phyloP scores from a whole-genome alignment of 2,888 invertebrate species.

The Drosophila nigricruria region DNA sequence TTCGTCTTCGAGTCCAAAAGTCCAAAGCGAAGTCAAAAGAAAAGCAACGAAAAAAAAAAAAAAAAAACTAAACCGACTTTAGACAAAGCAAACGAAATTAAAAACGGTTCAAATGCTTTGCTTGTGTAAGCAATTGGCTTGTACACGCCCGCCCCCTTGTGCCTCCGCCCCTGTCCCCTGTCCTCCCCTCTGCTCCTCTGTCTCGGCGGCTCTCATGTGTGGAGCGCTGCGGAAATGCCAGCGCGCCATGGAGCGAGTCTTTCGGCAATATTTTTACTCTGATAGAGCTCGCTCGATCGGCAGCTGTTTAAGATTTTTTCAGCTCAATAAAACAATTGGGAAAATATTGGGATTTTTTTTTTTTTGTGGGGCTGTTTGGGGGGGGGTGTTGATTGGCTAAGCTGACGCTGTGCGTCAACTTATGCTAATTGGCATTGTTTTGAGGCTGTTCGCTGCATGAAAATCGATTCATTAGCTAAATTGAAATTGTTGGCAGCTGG shows the following conservation, averaged over 20 bases:
- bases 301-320: conserved; percentile 19
- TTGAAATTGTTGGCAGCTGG: conserved; percentile 10
- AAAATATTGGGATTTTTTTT: conserved; percentile 39
- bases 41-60: conserved; percentile 15
- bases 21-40: conserved; percentile 44
- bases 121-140: conserved; percentile 71
- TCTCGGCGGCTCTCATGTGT: not conserved
- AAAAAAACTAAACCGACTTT: conserved; percentile 58
- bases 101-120: conserved; percentile 74
- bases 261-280: conserved; percentile 2
- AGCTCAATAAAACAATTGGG: conserved; percentile 16
- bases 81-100: conserved; percentile 76
- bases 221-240: conserved; percentile 52
- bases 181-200: not conserved
- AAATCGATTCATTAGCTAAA: conserved; percentile 31
- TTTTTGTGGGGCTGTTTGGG: not conserved
- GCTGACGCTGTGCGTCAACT: not conserved
- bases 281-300: conserved; percentile 12
- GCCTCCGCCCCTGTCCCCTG: not conserved
- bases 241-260: not conserved
- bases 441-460: conserved; percentile 30
- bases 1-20: conserved; percentile 59
- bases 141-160: conserved; percentile 8
- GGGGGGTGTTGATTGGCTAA: not conserved
- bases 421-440: conserved; percentile 24